Evolutionary conservation across 2,113 vertebrate species (phyloP).

Genomic region (Nestor notabilis): DNA sequence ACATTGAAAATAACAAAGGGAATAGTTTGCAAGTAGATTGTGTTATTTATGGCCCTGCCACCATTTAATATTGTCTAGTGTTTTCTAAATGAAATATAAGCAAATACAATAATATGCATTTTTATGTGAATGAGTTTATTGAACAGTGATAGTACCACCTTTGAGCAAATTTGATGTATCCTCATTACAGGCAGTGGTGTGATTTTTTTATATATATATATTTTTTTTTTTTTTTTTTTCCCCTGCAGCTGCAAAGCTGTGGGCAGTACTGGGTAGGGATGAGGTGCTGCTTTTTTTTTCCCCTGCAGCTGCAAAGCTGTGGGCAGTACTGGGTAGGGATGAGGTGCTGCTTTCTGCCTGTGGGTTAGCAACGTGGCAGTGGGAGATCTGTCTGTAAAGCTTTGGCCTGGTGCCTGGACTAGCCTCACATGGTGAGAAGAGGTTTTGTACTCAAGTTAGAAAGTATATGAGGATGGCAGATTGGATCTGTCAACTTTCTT

Average conservation of each 20-base stretch:
- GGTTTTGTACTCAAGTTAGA: slow-evolving; percentile 30
- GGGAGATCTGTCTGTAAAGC: slow-evolving; percentile 54
- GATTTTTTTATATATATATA: too few species aligned
- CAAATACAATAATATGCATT: neutral
- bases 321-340: neutral
- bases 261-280: neutral
- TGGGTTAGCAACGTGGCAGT: slow-evolving; percentile 66
- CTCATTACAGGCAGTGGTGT: neutral
- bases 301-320: neutral
- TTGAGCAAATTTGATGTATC: neutral
- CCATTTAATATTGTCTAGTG: neutral
- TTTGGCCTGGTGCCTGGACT: slow-evolving; percentile 70
- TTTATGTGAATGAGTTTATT: neutral
- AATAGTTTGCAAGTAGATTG: neutral
- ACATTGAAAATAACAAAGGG: neutral
- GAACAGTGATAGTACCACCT: neutral
- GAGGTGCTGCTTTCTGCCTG: slow-evolving; percentile 41
- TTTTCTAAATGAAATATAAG: neutral
- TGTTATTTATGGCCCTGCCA: neutral
- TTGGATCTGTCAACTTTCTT: slow-evolving; percentile 13
- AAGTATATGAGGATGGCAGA: slow-evolving; percentile 7
- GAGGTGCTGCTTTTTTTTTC: slow-evolving; percentile 44
- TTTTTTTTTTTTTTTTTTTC: too few species aligned
- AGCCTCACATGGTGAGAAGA: slow-evolving; percentile 62
- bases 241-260: neutral